Evolutionary conservation across 2,797 vertebrate species (phyloP), one percentile per base, ranked within the genome.

Genomic region (Danio albolineatus): DNA sequence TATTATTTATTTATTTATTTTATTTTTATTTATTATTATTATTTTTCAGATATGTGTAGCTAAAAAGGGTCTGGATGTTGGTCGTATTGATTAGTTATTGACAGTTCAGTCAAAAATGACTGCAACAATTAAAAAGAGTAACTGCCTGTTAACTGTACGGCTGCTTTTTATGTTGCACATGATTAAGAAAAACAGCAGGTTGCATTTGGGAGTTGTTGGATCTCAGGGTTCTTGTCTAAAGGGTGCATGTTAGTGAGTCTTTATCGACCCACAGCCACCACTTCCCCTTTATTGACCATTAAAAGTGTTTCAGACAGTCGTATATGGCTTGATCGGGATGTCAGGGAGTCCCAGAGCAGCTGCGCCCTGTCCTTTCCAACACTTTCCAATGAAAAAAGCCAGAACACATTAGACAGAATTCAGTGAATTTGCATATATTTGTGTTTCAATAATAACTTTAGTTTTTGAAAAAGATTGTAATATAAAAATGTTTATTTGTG

Each of bases 271-370:
- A 41, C 17, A 56, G 53, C 46, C 61, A n/a, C 38, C 44, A n/a
- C 14, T 56, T 53, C 65, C 48, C 48, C 65, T 76, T 44, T 56
- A 44, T 56, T 54, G 38, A 1, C 48, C 73, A 43, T 76, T 77
- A 38, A 51, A 49, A 69, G 36, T 2, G 28, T 16, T 76, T 65
- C 9, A 54, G 19, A 65, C 39, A 43, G 49, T 61, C 19, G 16
- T 54, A 38, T 0, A 12, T 5, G 28, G 57, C n/a, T 46, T 7
- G 1, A 2, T 4, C 57, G 41, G 48, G 59, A 62, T 75, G 36
- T 10, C 59, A 75, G 19, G 14, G 39, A 57, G 66, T 78, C 66
- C 66, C 76, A 43, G 46, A 78, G 57, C 76, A 78, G 66, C 66
- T 71, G 76, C 17, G 36, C 53, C 46, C 62, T n/a, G 60, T 78